These are phyloP conservation scores for Hylyphantes graminicola DNA, from an alignment of 1,140 invertebrate genomes.

Conservation along the genomic window DNA sequence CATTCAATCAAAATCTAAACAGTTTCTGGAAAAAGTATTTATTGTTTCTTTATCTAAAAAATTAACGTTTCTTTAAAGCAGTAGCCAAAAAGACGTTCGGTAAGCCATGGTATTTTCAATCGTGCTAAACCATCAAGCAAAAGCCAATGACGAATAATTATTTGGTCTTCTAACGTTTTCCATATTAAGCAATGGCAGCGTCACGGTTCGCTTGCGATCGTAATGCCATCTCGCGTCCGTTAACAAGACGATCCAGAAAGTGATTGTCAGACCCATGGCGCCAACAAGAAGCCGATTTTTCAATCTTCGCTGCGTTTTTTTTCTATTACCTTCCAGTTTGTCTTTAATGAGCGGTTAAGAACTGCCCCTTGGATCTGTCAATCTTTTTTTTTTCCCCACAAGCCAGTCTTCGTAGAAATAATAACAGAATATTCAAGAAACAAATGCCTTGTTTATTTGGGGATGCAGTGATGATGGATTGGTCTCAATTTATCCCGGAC, in stretches of 20 bases:
- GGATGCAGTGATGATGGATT: conserved; percentile 27
- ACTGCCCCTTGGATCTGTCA: conserved; percentile 43
- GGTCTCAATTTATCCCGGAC: too few species aligned
- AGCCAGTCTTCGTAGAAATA: conserved; percentile 29
- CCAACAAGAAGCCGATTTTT: conserved; percentile 47
- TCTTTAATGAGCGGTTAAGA: conserved; percentile 49
- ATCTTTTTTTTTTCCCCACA: conserved; percentile 44
- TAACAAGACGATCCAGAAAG: conserved; percentile 55
- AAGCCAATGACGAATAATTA: conserved; percentile 56
- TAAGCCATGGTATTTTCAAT: conserved; percentile 31
- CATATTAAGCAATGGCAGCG: conserved; percentile 10
- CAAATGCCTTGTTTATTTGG: conserved; percentile 43
- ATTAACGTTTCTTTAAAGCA: conserved; percentile 36
- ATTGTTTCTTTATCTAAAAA: conserved; percentile 36
- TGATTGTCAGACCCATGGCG: conserved; percentile 53
- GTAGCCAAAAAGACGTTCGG: conserved; percentile 50
- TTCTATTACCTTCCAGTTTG: not conserved
- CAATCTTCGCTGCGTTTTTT: conserved; percentile 44
- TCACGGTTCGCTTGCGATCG: conserved; percentile 54
- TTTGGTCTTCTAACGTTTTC: conserved; percentile 45
- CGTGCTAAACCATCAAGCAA: conserved; percentile 52
- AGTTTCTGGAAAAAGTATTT: conserved; percentile 39
- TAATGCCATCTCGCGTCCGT: conserved; percentile 57
- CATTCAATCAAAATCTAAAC: conserved; percentile 21
- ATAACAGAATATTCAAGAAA: conserved; percentile 23